phyloP scores from a whole-genome alignment of 2,888 invertebrate genomes.

The Cerastis rubricosa region DNA sequence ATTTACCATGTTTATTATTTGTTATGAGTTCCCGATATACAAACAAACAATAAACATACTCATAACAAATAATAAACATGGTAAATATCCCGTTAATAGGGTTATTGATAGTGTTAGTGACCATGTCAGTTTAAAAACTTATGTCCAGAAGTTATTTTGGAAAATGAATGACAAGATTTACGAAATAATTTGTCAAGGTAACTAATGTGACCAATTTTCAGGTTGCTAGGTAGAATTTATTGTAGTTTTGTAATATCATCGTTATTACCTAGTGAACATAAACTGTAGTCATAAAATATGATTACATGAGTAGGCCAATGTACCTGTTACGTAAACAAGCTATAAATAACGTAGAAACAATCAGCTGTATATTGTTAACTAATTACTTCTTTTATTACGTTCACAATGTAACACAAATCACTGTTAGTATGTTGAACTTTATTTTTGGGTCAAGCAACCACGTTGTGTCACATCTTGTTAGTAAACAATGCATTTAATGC shows the following conservation, averaged over 20 bases:
- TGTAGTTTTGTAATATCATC: background rate
- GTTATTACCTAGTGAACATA: conserved; percentile 6
- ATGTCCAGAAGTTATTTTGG: too few relatives aligned
- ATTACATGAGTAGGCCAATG: conserved; percentile 28
- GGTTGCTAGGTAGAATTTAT: background rate
- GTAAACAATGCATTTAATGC: conserved; percentile 2
- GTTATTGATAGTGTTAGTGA: too few relatives aligned
- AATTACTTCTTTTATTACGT: conserved; percentile 33
- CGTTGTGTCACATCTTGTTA: conserved; percentile 2
- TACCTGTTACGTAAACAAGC: conserved; percentile 34
- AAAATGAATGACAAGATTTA: background rate
- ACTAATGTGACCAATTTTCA: background rate
- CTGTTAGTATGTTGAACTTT: conserved; percentile 13
- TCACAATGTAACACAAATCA: conserved; percentile 39
- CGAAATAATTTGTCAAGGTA: background rate
- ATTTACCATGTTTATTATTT: too few relatives aligned
- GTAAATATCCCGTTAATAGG: too few relatives aligned
- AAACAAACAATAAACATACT: too few relatives aligned
- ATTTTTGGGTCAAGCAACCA: conserved; percentile 21
- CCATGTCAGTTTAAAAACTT: too few relatives aligned
- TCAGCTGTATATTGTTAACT: conserved; percentile 33
- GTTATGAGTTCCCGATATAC: too few relatives aligned
- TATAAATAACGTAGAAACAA: conserved; percentile 45
- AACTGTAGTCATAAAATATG: conserved; percentile 16
- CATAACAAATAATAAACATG: too few relatives aligned